Base-by-base conservation (phyloP, 2,888 invertebrate genomes). In the Ophion costatus region DNA sequence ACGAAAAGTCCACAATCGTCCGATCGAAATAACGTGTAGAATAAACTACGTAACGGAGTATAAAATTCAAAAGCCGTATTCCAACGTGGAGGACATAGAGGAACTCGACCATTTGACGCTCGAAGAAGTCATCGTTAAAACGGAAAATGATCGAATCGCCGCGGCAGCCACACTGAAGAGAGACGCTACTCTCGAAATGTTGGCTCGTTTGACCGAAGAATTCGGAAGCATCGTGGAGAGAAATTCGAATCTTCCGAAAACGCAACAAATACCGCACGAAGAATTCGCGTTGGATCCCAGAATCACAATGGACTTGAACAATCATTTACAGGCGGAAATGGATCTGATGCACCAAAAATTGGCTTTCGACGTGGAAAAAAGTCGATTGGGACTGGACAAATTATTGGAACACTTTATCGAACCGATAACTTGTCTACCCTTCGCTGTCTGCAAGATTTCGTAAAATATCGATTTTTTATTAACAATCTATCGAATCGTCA, bases 111-210 rank as follows among this genome's bases (percentile, higher is more conserved):
- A 93, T 81, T 91, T 94, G 33, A 95, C 94, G 89, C 90, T 95
- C n/a, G 97, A 98, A 91, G 95, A 97, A 91, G 94, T 95, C 7
- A 96, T 97, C 89, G 95, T 96, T 66, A 95, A 96, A 90, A 95
- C 95, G 11, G 96, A 97, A 91, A 94, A 95, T 71, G 95, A 96
- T 86, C 94, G 95, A 89, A 95, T 96, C 91, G 94, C 95, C 92
- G 94, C 95, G n/a, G 94, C 95, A 11, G 96, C 96, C 0, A 95
- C 96, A 86, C 95, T 95, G 0, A 96, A 96, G 88, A 96, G 96
- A 90, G 94, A 95, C 61, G 94, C 94, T 84, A 95, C 96, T 20
- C 93, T 95, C 42, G 94, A 94, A 69, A 94, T 95, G 80, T 93
- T 97, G 33, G 93, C 94, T 0, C 92, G 93, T 9, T 93, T 97